Evolutionary conservation across 2,797 vertebrate species (phyloP).

Genomic region (Danio tinwini): DNA sequence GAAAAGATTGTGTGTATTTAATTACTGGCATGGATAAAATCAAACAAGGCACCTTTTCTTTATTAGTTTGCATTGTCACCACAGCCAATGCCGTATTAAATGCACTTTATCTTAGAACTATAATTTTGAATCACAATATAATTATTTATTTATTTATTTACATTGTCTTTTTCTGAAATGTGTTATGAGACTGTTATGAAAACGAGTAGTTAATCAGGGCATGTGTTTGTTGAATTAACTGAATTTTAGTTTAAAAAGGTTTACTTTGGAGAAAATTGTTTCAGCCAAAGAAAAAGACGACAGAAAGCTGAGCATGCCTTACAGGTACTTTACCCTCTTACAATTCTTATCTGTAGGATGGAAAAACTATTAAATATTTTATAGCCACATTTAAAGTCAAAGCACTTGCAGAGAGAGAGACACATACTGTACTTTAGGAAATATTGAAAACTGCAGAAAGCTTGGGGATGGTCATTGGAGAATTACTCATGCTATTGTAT

Average conservation of each 20-base stretch:
- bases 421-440: neutral
- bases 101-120: slow-evolving; percentile 44
- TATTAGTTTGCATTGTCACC: slow-evolving; percentile 44
- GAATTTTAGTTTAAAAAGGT: slow-evolving; percentile 3
- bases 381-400: slow-evolving; percentile 39
- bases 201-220: slow-evolving; percentile 33
- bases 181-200: slow-evolving; percentile 28
- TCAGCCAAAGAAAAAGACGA: slow-evolving; percentile 50
- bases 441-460: slow-evolving; percentile 3
- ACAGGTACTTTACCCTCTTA: slow-evolving; percentile 42
- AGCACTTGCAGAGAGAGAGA: neutral
- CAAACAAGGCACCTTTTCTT: slow-evolving; percentile 34
- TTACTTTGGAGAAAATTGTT: slow-evolving; percentile 14
- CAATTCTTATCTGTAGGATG: slow-evolving; percentile 22
- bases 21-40: slow-evolving; percentile 47
- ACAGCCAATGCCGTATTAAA: slow-evolving; percentile 44
- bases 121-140: slow-evolving; percentile 34
- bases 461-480: neutral
- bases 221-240: slow-evolving; percentile 39
- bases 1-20: slow-evolving; percentile 29
- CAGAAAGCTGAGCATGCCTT: slow-evolving; percentile 48
- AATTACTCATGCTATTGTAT: slow-evolving; percentile 7
- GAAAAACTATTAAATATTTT: slow-evolving; percentile 11
- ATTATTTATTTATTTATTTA: slow-evolving; percentile 21
- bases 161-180: slow-evolving; percentile 27